A percentile compares a stretch with the other conserved stretches of the same genome.
Evolutionary conservation across 2,113 vertebrate species (phyloP).

Genomic region (Oenanthe melanoleuca): DNA sequence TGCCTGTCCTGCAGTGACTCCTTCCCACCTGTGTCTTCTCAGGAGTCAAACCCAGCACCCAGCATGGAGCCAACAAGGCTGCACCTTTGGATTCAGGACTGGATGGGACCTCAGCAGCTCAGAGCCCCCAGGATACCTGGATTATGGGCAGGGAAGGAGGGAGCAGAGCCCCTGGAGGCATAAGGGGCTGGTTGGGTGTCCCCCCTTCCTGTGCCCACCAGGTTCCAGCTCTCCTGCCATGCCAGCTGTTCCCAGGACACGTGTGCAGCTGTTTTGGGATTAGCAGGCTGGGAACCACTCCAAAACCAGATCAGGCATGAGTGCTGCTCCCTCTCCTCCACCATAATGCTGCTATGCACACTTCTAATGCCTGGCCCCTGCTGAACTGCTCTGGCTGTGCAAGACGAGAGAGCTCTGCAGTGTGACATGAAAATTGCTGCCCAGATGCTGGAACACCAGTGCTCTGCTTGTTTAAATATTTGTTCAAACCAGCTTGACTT

Average conservation of each 20-base stretch:
- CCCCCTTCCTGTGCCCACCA: background rate
- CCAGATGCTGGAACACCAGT: background rate
- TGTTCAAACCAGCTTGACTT: slow-evolving; percentile 6
- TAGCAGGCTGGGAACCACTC: background rate
- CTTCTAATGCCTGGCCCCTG: background rate
- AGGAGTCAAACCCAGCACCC: background rate
- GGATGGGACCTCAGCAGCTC: background rate
- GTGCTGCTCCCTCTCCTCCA: background rate
- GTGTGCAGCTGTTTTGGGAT: background rate
- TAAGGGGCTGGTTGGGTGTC: background rate
- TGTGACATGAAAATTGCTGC: slow-evolving; percentile 8
- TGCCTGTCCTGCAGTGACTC: background rate
- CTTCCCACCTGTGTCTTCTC: background rate
- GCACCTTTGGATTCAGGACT: background rate
- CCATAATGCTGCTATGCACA: background rate
- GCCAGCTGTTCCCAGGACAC: background rate
- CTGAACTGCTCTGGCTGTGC: background rate
- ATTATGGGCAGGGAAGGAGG: background rate
- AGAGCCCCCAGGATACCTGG: background rate
- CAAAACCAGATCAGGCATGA: background rate
- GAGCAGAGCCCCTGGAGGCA: background rate
- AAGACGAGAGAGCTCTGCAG: background rate
- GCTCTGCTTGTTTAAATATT: slow-evolving; percentile 33
- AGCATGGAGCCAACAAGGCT: background rate
- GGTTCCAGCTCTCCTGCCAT: background rate